Percentiles rank a stretch among this genome's conserved stretches.
These are phyloP conservation scores for Dynastes hyllus DNA, from an alignment of 2,888 invertebrate genomes.

Conservation along the genomic window DNA sequence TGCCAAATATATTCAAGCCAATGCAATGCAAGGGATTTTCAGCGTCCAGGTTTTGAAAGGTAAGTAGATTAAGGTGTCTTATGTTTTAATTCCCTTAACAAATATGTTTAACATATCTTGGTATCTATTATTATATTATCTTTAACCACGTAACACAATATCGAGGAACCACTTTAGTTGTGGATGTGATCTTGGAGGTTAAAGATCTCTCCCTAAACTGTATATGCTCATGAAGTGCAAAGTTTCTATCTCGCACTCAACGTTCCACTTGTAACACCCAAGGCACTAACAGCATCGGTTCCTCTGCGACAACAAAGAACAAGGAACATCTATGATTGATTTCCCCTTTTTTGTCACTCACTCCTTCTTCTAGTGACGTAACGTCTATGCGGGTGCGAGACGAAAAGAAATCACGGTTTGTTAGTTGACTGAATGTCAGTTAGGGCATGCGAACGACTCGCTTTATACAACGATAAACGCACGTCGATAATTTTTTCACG, in stretches of 20 bases:
- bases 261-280: conserved; percentile 18
- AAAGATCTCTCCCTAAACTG: background rate
- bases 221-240: background rate
- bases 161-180: too few relatives aligned
- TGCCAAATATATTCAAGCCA: too few relatives aligned
- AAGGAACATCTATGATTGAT: conserved; percentile 44
- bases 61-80: too few relatives aligned
- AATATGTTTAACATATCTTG: too few relatives aligned
- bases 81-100: too few relatives aligned
- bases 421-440: conserved; percentile 35
- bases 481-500: conserved; percentile 29
- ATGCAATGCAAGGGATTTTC: too few relatives aligned
- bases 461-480: background rate
- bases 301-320: conserved; percentile 35
- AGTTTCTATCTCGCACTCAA: conserved; percentile 11
- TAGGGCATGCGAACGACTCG: conserved; percentile 2
- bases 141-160: too few relatives aligned
- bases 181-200: too few relatives aligned
- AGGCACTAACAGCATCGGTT: conserved; percentile 40
- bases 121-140: too few relatives aligned
- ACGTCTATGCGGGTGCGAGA: conserved; percentile 13
- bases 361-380: conserved; percentile 24
- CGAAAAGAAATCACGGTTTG: conserved; percentile 33
- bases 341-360: conserved; percentile 35
- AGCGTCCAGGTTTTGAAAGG: too few relatives aligned